Conservation (phyloP, 2,113 vertebrate species). For the Tricholaema leucomelas region DNA sequence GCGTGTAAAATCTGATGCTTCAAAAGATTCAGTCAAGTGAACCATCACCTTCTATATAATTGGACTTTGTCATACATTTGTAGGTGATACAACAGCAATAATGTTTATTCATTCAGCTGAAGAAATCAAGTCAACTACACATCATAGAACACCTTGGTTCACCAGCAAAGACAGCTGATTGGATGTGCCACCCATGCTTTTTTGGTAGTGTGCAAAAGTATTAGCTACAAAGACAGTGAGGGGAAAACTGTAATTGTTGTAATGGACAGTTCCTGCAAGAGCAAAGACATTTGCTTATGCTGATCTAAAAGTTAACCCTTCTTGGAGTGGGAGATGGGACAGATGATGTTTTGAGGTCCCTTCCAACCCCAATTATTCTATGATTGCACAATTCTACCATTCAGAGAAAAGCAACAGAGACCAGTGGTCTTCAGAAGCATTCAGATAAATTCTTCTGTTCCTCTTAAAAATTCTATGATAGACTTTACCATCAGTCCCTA, state of each 20-base stretch:
- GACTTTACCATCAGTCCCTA: neutral
- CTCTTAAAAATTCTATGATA: neutral
- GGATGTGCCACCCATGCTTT: fast-evolving
- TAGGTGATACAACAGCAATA: neutral
- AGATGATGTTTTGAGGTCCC: neutral
- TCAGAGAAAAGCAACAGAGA: neutral
- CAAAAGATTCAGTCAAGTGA: neutral
- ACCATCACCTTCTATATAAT: neutral
- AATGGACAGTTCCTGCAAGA: neutral
- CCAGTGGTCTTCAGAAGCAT: neutral
- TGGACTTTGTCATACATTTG: neutral
- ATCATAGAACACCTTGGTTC: neutral
- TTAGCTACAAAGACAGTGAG: neutral
- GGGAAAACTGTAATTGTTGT: neutral
- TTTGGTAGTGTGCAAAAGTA: neutral
- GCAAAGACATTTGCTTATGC: neutral
- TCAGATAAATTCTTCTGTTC: neutral
- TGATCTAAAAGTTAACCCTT: neutral
- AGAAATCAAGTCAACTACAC: neutral
- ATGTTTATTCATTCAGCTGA: neutral
- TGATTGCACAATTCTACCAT: neutral
- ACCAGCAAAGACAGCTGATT: neutral
- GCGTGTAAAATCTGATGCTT: neutral
- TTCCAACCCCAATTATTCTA: neutral
- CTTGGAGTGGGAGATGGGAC: neutral